Conservation (phyloP, 2,888 invertebrate genomes). For the Carpatolechia fugitivella region DNA sequence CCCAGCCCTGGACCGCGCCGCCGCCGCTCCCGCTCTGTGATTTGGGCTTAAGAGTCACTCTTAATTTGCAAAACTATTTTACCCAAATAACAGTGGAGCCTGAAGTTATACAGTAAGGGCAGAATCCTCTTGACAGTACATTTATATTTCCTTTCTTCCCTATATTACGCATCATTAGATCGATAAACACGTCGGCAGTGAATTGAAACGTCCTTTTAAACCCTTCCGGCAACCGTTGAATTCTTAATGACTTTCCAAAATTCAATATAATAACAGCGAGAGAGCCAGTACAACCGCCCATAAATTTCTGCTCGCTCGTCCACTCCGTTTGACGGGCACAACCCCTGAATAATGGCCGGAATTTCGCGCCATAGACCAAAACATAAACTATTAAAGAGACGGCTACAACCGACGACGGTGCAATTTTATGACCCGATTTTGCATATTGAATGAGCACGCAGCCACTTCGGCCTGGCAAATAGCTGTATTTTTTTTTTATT, state of each 20-base stretch:
- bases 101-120: too few relatives aligned
- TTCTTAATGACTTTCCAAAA: conserved; percentile 34
- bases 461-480: conserved; percentile 37
- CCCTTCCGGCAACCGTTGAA: conserved; percentile 21
- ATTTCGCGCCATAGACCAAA: conserved; percentile 57
- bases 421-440: conserved; percentile 54
- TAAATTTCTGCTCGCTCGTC: conserved; percentile 50
- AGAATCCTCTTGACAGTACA: too few relatives aligned
- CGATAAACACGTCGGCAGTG: conserved; percentile 7
- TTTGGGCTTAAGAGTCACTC: too few relatives aligned
- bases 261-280: conserved; percentile 29
- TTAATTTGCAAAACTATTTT: too few relatives aligned
- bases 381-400: conserved; percentile 59
- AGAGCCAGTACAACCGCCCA: conserved; percentile 33
- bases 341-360: conserved; percentile 62
- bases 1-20: too few relatives aligned
- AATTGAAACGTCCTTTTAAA: conserved; percentile 9
- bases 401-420: conserved; percentile 40
- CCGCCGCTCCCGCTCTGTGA: too few relatives aligned
- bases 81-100: too few relatives aligned
- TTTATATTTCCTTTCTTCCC: too few relatives aligned
- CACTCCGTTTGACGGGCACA: conserved; percentile 52
- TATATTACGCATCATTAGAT: neutral
- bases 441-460: conserved; percentile 42
- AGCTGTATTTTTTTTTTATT: conserved; percentile 37